Evolutionary conservation across 2,888 invertebrate species (phyloP), one percentile per base, ranked within the genome.

Genomic region (Seira ritae): DNA sequence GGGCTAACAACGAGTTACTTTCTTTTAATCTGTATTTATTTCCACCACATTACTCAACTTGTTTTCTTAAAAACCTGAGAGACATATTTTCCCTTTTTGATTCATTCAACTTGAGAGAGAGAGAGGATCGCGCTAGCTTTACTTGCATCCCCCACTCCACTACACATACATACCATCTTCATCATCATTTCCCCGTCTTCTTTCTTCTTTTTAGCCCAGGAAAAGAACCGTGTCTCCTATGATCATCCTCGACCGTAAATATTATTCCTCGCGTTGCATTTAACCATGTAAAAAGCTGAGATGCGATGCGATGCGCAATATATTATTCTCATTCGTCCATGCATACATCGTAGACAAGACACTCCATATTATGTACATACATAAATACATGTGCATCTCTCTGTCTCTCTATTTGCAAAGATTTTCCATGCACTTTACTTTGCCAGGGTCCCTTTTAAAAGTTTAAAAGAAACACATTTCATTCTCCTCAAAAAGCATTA

Each of bases 211-310:
- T 31, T 31, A 31, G 31, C 31, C 8, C 31, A 31, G 31, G 31
- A 89, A 89, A 85, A 86, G 87, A 88, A 89, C 87, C 89, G 86
- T 89, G 89, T 89, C 87, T 89, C 88, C 88, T 86, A 87, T 86
- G 87, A 88, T 89, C 89, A 88, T 87, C 74, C 85, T 84, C 84
- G 81, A 88, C 89, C 87, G 87, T 89, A 87, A 88, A 87, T 88
- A 82, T 80, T 46, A 50, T 85, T 85, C 69, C 46, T 77, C 74
- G 71, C 62, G 66, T 66, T 55, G 55, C 55, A 17, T 17, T 23
- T 23, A 66, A 66, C 19, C 24, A 66, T 55, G 55, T 55, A 55
- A 55, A 42, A 55, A 55, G 60, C 17, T 15, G 66, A 66, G 24
- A 24, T 31, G 31, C 31, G 31, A 31, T 31, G 31, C n/a, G n/a